phyloP scores from a whole-genome alignment of 1,140 invertebrate species.

The Papilio polyxenes region DNA sequence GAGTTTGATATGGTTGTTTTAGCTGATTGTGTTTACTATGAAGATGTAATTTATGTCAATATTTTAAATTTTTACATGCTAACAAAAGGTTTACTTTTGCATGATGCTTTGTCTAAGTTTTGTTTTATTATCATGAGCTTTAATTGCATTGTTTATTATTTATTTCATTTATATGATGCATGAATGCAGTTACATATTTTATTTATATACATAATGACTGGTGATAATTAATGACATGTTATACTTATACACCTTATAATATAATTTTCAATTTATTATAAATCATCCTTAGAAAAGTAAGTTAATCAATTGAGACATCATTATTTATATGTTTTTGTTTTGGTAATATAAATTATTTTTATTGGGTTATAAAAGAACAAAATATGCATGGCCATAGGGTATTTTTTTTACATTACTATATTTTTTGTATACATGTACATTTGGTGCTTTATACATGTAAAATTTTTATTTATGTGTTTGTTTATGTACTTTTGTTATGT shows the following conservation, averaged over 20 bases:
- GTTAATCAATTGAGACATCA: too few relatives aligned
- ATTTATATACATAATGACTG: not conserved
- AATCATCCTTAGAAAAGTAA: too few relatives aligned
- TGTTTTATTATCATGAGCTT: not conserved
- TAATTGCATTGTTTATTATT: not conserved
- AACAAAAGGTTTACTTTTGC: conserved; percentile 24
- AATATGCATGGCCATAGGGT: too few relatives aligned
- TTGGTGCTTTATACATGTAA: too few relatives aligned
- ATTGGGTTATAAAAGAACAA: too few relatives aligned
- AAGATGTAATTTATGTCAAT: conserved; percentile 81
- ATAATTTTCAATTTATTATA: too few relatives aligned
- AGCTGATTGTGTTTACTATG: conserved; percentile 89
- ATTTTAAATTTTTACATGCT: conserved; percentile 42
- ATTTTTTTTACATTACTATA: too few relatives aligned
- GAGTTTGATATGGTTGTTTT: conserved; percentile 85
- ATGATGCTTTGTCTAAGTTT: conserved; percentile 29
- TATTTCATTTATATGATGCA: not conserved
- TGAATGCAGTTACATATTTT: not conserved
- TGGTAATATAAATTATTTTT: too few relatives aligned
- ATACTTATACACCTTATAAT: not conserved
- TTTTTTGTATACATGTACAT: too few relatives aligned
- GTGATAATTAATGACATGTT: not conserved
- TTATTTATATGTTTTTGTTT: too few relatives aligned
- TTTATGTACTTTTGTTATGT: too few relatives aligned
- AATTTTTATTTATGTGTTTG: too few relatives aligned